A percentile compares a stretch with the other conserved stretches of the same genome.
Conservation (phyloP, 1,140 invertebrate species). For the Grapholita molesta region DNA sequence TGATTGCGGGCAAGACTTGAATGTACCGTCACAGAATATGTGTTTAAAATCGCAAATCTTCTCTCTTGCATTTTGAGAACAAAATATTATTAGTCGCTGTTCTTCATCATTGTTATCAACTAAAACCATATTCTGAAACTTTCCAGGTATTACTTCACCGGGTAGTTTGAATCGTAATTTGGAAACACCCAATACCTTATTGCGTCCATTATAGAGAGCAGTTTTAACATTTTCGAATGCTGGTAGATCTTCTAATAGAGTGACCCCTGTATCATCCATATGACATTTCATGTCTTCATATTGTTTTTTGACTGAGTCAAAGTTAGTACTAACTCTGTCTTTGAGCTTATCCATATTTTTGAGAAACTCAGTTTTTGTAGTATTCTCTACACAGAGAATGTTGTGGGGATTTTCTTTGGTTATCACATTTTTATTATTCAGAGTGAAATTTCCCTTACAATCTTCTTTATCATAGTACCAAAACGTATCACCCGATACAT, state of each 20-base stretch:
- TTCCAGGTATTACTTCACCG: conserved; percentile 1
- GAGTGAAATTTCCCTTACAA: not conserved
- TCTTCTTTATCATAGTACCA: not conserved
- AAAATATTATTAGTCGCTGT: not conserved
- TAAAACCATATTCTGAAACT: not conserved
- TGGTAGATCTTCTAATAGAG: not conserved
- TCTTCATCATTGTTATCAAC: not conserved
- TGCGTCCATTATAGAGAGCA: not conserved
- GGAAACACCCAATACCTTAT: conserved; percentile 4
- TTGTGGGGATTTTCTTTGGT: not conserved
- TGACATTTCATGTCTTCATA: not conserved
- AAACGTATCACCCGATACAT: not conserved
- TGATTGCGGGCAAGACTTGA: no score
- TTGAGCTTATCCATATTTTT: not conserved
- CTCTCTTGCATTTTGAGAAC: no score
- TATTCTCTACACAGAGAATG: not conserved
- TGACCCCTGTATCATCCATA: not conserved
- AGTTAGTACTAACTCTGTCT: not conserved
- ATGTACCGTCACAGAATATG: no score
- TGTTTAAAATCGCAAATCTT: no score
- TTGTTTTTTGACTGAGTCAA: not conserved
- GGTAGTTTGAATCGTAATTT: not conserved
- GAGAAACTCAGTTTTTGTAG: not conserved
- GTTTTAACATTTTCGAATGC: not conserved
- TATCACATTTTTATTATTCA: not conserved